A percentile compares a stretch with the other conserved stretches of the same genome.
phyloP scores from a whole-genome alignment of 2,113 vertebrate genomes.

The Tenrec ecaudatus region DNA sequence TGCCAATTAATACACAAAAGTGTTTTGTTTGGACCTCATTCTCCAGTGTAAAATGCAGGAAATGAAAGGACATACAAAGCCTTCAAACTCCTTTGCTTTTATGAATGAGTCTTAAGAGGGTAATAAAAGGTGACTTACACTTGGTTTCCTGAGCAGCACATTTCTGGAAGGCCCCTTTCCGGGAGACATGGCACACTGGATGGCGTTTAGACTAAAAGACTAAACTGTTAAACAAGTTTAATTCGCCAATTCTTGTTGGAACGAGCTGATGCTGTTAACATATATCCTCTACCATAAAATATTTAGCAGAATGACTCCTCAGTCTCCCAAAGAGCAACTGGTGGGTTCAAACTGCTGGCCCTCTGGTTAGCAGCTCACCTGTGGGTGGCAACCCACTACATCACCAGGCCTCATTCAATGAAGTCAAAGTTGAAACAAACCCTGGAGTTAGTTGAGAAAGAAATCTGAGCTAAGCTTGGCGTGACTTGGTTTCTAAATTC shows the following conservation, averaged over 20 bases:
- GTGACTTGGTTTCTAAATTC: neutral
- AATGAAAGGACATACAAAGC: constrained; percentile 18
- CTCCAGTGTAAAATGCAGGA: neutral
- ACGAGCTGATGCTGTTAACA: neutral
- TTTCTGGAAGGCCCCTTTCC: no score
- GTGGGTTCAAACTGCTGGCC: no score
- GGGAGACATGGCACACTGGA: no score
- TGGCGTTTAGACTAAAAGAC: no score
- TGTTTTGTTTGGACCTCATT: no score
- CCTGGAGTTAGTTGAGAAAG: constrained; percentile 10
- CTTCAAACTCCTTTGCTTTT: neutral
- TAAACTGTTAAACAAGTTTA: neutral
- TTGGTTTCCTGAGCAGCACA: no score
- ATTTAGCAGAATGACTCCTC: no score
- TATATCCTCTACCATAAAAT: neutral
- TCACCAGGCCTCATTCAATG: neutral
- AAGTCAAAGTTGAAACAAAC: constrained; percentile 2
- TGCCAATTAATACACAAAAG: neutral
- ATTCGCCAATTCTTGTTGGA: neutral
- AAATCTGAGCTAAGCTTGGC: neutral
- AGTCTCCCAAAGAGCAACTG: no score
- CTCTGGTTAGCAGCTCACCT: no score
- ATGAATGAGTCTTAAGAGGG: neutral
- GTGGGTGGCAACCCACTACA: no score
- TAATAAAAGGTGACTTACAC: no score